Evolutionary conservation across 2,797 vertebrate species (phyloP), one percentile per base, ranked within the genome.

Genomic region (Brotula barbata): DNA sequence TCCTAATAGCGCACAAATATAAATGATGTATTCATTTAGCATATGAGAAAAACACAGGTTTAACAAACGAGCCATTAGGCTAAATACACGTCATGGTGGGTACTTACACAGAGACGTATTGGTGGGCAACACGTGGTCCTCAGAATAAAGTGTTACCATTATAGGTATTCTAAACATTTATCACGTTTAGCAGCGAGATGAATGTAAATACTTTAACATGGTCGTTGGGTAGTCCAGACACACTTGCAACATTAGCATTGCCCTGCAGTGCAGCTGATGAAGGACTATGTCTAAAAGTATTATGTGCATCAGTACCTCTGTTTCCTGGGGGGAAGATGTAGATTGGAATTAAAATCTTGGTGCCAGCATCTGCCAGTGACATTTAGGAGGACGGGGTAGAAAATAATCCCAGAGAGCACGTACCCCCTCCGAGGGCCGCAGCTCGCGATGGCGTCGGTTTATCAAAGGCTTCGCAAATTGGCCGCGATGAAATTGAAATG

Each of bases 401-500:
- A 28, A 43, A 43, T 43, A 43, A 11, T 11, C 41, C 41, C 19
- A 43, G 11, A 23, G 3, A 22, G 3, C 46, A 52, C 31, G 12
- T 50, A 11, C 20, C 16, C n/a, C 31, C 12, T 36, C 25, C n/a
- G 12, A 52, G 6, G 25, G 15, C 25, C 50, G 21, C 15, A 11
- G 39, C 15, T 11, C 17, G 11, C 28, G 43, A 46, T 51, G 3
- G 7, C 7, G 9, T 57, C 40, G 22, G 10, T 16, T 45, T 48
- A 33, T 33, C 9, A 33, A 49, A 46, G 41, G 22, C 11, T 72
- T 73, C 33, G 47, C 31, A 52, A 14, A 42, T 33, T 64, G 47
- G 37, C 49, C 46, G 6, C 31, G 20, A 11, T 56, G 44, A 68
- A 61, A 49, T 13, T 37, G 28, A 61, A 21, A 57, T 65, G 52